phyloP scores from a whole-genome alignment of 2,113 vertebrate genomes.

The Proterorhinus semilunaris region DNA sequence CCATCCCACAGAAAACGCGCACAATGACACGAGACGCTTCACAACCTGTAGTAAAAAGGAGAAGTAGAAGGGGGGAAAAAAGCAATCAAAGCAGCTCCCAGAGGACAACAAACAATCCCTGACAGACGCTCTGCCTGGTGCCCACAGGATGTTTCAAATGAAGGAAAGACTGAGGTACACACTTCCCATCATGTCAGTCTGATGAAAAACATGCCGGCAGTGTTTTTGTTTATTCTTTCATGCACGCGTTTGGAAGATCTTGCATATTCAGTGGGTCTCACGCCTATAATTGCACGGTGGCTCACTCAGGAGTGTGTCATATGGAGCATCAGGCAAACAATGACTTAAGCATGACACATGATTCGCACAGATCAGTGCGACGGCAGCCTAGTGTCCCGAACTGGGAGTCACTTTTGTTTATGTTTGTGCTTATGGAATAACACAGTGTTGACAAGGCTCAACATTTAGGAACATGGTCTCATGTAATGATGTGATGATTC shows the following conservation, averaged over 20 bases:
- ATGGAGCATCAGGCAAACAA: background rate
- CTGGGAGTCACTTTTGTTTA: background rate
- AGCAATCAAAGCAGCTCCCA: constrained; percentile 34
- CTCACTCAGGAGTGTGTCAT: background rate
- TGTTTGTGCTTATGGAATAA: background rate
- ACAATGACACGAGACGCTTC: constrained; percentile 10
- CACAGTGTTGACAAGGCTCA: background rate
- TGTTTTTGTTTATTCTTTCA: too few species aligned
- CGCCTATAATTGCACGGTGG: too few species aligned
- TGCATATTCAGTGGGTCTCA: too few species aligned
- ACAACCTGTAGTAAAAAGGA: background rate
- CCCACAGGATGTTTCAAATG: constrained; percentile 12
- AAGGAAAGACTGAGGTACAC: background rate
- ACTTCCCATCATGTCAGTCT: too few species aligned
- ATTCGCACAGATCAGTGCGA: background rate
- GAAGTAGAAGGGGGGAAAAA: background rate
- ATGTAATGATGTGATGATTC: too few species aligned
- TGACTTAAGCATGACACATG: background rate
- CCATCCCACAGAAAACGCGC: constrained; percentile 6
- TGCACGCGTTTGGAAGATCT: too few species aligned
- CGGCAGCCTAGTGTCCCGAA: background rate
- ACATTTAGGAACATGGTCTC: too few species aligned
- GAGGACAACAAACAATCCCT: constrained; percentile 10
- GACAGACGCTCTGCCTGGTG: constrained; percentile 6
- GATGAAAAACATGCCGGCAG: too few species aligned